Evolutionary conservation across 2,888 invertebrate species (phyloP), one percentile per base, ranked within the genome.

Genomic region (Brenthis ino): DNA sequence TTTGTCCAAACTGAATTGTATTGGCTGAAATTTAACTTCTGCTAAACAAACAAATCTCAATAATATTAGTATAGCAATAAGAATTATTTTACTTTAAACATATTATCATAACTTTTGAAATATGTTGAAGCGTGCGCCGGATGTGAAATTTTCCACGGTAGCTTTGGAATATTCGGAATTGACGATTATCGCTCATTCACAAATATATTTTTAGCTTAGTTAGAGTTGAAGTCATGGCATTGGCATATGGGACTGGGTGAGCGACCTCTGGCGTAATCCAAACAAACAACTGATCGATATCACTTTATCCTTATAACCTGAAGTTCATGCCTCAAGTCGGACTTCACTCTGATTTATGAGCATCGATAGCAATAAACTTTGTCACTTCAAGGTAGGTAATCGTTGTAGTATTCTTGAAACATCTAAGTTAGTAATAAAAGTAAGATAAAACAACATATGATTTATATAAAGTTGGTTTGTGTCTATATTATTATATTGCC

Each of bases 231-330:
- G 86, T 84, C 85, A 85, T 90, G 88, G 85, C 86, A 85, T 82
- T 84, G 81, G 70, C 72, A 73, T 84, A 79, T 83, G 82, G 80
- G 77, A 81, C 78, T 85, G 82, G 89, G 89, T 89, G 85, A 85
- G 79, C 84, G 89, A 90, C 86, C 91, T 84, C 82, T 77, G 77
- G 74, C 78, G 80, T 80, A 83, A 85, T 81, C 76, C 85, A 88
- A 88, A 88, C 86, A 89, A 89, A 88, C 87, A 88, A 81, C 85
- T 88, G 84, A 89, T 89, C 86, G 82, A 87, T 88, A 85, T 77
- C 79, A 72, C 71, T 72, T 61, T 68, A 70, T 63, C 69, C 66
- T 64, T 67, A 70, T 65, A 66, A 60, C 67, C 53, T 64, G 58
- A 48, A 67, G 66, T 55, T 64, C 50, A 51, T 69, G 48, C 20